Base-by-base conservation (phyloP, 2,888 invertebrate genomes). In the Agrypnus murinus region DNA sequence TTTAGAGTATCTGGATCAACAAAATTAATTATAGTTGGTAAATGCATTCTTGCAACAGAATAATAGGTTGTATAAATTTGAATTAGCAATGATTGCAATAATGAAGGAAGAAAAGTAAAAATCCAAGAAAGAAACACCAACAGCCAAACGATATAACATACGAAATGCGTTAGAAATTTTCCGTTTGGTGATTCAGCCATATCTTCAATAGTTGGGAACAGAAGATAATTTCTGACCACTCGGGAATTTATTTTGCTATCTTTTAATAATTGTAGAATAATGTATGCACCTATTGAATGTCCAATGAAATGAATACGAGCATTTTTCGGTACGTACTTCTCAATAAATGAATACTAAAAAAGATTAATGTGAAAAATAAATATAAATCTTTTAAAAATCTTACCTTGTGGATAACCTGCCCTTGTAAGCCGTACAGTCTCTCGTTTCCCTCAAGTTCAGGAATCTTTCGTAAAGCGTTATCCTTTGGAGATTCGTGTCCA, bases 271-370 rank as follows among this genome's bases (percentile, higher is more conserved):
- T 95, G 91, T 62, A 95, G 82, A 72, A 92, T 88, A 79, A 96
- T 90, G 90, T 96, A 95, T 67, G 93, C 90, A 4, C 97, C 97
- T 79, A 97, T 94, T 0, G 97, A 97, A 87, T 97, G 97, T 0
- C 95, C 96, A 77, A 97, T 89, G 38, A 97, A 84, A 83, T 95
- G 92, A 43, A 97, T 82, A 81, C 89, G 91, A 12, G 91, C 90
- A 80, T 90, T 87, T 73, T 87, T 84, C 62, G 95, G 93, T 74
- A 96, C 88, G 81, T 90, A 90, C 74, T 90, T 88, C 76, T 89
- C 87, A 63, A 97, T 91, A 81, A 96, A 93, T 69, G 89, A 88
- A 57, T 86, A 80, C 85, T 82, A 84, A 25, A 25, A 25, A 25
- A 5, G 25, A 5, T 25, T 25, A 25, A 25, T n/a, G n/a, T n/a